A percentile compares a stretch with the other conserved stretches of the same genome.
These are phyloP conservation scores for Leucopsar rothschildi DNA, from an alignment of 2,113 vertebrate species.

Conservation along the genomic window DNA sequence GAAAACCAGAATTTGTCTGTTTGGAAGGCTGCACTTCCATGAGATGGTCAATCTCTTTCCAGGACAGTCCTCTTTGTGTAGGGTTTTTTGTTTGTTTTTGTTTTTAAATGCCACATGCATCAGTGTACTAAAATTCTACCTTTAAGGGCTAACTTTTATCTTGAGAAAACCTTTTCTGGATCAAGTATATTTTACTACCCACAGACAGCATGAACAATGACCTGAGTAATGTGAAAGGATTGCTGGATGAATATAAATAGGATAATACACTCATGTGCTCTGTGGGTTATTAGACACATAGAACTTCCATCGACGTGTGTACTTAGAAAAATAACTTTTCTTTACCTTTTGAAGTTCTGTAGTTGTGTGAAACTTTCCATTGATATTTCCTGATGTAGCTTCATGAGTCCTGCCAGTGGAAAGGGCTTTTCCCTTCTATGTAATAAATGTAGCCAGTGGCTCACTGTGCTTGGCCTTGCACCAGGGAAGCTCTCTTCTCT, in stretches of 20 bases:
- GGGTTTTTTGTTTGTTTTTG: not conserved
- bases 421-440: not conserved
- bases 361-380: not conserved
- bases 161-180: not conserved
- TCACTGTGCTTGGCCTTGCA: not conserved
- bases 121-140: not conserved
- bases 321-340: not conserved
- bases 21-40: not conserved
- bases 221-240: not conserved
- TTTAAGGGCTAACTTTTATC: not conserved
- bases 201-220: not conserved
- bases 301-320: not conserved
- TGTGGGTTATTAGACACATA: not conserved
- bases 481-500: not conserved
- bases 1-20: not conserved
- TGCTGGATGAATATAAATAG: not conserved
- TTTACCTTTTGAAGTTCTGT: not conserved
- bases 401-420: accelerated
- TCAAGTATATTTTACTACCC: not conserved
- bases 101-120: not conserved
- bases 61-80: not conserved
- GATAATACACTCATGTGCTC: not conserved
- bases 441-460: no score
- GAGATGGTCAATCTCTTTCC: not conserved
- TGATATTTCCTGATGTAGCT: not conserved